Conservation (phyloP, 2,888 invertebrate genomes). For the Leucania comma region DNA sequence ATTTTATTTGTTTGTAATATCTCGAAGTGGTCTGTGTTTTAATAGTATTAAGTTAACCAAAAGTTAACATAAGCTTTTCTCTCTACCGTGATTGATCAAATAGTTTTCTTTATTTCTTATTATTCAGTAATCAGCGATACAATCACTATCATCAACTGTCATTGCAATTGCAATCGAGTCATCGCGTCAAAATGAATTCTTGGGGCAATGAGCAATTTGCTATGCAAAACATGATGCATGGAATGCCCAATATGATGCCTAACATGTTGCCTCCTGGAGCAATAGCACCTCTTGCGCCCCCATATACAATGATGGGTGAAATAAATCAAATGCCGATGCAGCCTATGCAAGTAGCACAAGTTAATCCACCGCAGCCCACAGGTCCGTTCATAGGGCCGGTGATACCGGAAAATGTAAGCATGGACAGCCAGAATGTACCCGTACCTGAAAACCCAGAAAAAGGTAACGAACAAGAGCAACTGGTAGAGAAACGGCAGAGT, state of each 20-base stretch:
- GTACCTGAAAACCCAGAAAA: slow-evolving; percentile 20
- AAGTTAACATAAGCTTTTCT: no score
- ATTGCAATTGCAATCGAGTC: not conserved
- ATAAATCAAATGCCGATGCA: slow-evolving; percentile 52
- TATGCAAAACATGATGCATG: slow-evolving; percentile 63
- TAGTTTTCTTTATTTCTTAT: not conserved
- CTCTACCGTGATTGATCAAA: not conserved
- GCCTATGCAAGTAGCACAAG: slow-evolving; percentile 19
- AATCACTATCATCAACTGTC: no score
- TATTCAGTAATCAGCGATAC: not conserved
- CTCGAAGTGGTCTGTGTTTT: no score
- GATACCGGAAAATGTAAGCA: slow-evolving; percentile 39
- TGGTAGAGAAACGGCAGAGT: slow-evolving; percentile 24
- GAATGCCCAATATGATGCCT: slow-evolving; percentile 57
- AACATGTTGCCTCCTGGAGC: slow-evolving; percentile 46
- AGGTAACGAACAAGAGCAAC: slow-evolving; percentile 22
- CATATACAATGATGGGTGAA: slow-evolving; percentile 48
- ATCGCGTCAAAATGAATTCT: slow-evolving; percentile 48
- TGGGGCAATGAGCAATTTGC: slow-evolving; percentile 64
- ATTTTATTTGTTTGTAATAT: no score
- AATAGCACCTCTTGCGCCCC: slow-evolving; percentile 34
- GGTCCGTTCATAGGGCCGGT: slow-evolving; percentile 55
- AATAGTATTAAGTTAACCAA: no score
- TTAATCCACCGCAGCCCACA: slow-evolving; percentile 28
- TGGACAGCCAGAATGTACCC: slow-evolving; percentile 7